A percentile compares a stretch with the other conserved stretches of the same genome.
These are phyloP conservation scores for Muscicapa comitata DNA, from an alignment of 2,797 vertebrate genomes.

Conservation along the genomic window DNA sequence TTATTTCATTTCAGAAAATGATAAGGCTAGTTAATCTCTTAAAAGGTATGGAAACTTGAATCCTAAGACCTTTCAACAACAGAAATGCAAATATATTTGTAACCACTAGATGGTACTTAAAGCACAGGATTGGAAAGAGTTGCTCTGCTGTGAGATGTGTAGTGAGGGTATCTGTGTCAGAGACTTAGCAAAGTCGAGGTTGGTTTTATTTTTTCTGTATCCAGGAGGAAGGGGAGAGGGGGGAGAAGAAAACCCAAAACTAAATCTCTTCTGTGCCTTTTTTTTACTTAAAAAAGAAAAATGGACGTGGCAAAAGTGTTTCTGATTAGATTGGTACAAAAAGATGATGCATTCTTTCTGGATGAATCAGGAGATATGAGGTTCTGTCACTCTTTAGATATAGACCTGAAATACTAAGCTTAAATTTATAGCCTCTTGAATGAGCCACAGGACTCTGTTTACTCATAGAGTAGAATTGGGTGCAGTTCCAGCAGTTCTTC, in stretches of 20 bases:
- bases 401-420: slow-evolving; percentile 72
- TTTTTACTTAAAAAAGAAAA: slow-evolving; percentile 75
- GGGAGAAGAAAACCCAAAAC: background rate
- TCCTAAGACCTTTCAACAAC: background rate
- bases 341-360: slow-evolving; percentile 72
- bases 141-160: background rate
- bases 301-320: slow-evolving; percentile 70
- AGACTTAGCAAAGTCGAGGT: background rate
- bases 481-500: slow-evolving; percentile 55
- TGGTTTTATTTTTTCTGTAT: slow-evolving; percentile 40
- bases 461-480: slow-evolving; percentile 62
- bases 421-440: slow-evolving; percentile 70
- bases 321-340: slow-evolving; percentile 74
- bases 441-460: slow-evolving; percentile 65
- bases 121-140: slow-evolving; percentile 58
- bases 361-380: slow-evolving; percentile 73
- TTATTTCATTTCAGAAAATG: background rate
- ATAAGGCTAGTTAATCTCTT: background rate
- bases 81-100: slow-evolving; percentile 7
- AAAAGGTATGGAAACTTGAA: background rate
- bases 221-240: background rate
- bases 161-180: background rate
- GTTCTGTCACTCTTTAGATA: slow-evolving; percentile 74
- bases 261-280: slow-evolving; percentile 61
- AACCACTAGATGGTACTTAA: slow-evolving; percentile 77